Conservation (phyloP, 2,113 vertebrate species). For the Trichechus manatus region DNA sequence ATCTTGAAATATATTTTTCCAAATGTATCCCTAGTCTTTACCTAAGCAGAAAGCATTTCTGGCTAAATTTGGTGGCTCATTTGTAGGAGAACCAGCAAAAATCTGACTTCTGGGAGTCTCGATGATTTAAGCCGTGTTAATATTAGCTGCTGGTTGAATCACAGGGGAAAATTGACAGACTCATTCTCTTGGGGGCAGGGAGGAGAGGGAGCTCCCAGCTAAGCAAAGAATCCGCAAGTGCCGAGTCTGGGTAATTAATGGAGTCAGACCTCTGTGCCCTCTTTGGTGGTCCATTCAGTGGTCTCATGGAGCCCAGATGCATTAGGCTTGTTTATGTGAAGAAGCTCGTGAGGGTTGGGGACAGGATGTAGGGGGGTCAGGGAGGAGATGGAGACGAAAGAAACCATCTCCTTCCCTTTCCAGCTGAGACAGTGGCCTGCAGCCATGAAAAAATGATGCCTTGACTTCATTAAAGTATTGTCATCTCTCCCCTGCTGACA, state of each 20-base stretch:
- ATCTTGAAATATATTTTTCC: constrained; percentile 37
- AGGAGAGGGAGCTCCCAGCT: constrained; percentile 32
- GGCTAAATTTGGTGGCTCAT: constrained; percentile 48
- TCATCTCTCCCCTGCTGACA: constrained; percentile 71
- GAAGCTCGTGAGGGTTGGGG: constrained; percentile 11
- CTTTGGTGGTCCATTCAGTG: constrained; percentile 4
- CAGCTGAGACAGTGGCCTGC: background rate
- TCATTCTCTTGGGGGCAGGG: constrained; percentile 61
- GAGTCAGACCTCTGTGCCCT: constrained; percentile 35
- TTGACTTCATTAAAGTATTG: constrained; percentile 79
- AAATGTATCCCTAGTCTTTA: background rate
- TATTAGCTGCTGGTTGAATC: constrained; percentile 53
- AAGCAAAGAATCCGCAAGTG: constrained; percentile 57
- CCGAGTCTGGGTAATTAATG: constrained; percentile 63
- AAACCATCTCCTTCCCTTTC: background rate
- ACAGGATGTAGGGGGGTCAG: background rate
- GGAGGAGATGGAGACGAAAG: background rate
- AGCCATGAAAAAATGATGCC: constrained; percentile 78
- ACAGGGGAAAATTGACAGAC: constrained; percentile 62
- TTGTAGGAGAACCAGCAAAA: constrained; percentile 49
- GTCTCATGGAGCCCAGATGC: constrained; percentile 41
- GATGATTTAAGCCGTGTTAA: constrained; percentile 64
- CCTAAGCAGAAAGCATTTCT: constrained; percentile 65
- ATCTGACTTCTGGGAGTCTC: background rate
- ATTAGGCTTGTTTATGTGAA: constrained; percentile 32